phyloP scores from a whole-genome alignment of 2,888 invertebrate genomes.

The Hypercompe scribonia region DNA sequence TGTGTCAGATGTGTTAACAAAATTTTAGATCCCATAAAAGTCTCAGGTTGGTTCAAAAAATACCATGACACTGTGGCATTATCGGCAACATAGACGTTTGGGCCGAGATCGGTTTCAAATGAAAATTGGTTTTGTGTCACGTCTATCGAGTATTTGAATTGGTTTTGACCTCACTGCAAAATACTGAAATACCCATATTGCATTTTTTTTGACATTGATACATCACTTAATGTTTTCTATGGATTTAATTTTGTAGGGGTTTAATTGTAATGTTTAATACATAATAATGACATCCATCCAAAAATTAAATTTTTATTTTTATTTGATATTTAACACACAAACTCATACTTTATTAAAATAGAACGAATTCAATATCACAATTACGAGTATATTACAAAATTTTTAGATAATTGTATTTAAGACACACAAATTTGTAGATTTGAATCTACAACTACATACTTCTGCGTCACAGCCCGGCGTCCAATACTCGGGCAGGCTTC shows the following conservation, averaged over 20 bases:
- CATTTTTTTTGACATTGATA: slow-evolving; percentile 60
- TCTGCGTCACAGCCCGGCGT: no score
- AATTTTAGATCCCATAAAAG: background rate
- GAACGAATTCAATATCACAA: no score
- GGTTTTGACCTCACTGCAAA: slow-evolving; percentile 78
- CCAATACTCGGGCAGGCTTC: no score
- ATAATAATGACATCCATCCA: no score
- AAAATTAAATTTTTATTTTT: no score
- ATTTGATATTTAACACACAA: no score
- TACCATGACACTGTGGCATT: slow-evolving; percentile 16
- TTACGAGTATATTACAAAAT: no score
- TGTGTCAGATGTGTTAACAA: background rate
- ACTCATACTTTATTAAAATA: no score
- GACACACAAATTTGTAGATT: no score
- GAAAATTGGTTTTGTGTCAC: slow-evolving; percentile 74
- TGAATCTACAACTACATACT: no score
- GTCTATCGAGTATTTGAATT: slow-evolving; percentile 78
- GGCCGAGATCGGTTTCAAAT: slow-evolving; percentile 59
- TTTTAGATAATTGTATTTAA: no score
- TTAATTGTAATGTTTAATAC: no score
- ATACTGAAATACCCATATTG: slow-evolving; percentile 66
- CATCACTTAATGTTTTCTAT: slow-evolving; percentile 46
- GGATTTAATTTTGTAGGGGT: slow-evolving; percentile 16
- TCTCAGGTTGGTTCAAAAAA: slow-evolving; percentile 14
- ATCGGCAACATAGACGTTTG: slow-evolving; percentile 56